Evolutionary conservation across 2,888 invertebrate species (phyloP), one percentile per base, ranked within the genome.

Genomic region (Pandemis heparana): DNA sequence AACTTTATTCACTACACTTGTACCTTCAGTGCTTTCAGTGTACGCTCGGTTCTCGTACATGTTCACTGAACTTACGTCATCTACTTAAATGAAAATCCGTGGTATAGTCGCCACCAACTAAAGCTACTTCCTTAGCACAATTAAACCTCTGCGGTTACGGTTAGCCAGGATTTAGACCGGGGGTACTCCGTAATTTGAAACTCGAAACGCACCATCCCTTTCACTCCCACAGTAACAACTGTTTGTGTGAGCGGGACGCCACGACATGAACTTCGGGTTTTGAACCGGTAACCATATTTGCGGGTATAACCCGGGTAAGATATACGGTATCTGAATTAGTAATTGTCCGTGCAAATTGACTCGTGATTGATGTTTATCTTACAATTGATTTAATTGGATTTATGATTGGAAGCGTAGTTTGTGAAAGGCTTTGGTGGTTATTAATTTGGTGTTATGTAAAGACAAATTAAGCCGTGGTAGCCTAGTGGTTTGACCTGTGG

Each of bases 61-160:
- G n/a, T n/a, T n/a, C 23, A 32, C 23, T 32, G 23, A 2, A 32
- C 23, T 32, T 32, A 32, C 23, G 4, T 32, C 23, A 32, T 32
- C 23, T 2, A 32, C 23, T 4, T 32, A 32, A 32, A 2, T 1
- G 23, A 32, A 32, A 32, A 4, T 32, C 23, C 4, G 23, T 32
- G 23, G 68, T 63, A 59, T 73, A 66, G 32, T 14, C 32, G 32
- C 60, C 61, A 51, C 60, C 61, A 51, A 48, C 62, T 63, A 48
- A 69, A 69, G 67, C 68, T 41, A 62, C 56, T 73, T 66, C 71
- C 71, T 67, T 68, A 67, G 72, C 56, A 48, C 73, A 74, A 74
- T 74, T 74, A 74, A 74, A 74, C 59, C 73, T 73, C 69, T 60
- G 69, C 64, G 69, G 74, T 74, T 43, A 60, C 64, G 74, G 70